Evolutionary conservation across 2,888 invertebrate genomes (phyloP).

Genomic region (Empis stercorea): DNA sequence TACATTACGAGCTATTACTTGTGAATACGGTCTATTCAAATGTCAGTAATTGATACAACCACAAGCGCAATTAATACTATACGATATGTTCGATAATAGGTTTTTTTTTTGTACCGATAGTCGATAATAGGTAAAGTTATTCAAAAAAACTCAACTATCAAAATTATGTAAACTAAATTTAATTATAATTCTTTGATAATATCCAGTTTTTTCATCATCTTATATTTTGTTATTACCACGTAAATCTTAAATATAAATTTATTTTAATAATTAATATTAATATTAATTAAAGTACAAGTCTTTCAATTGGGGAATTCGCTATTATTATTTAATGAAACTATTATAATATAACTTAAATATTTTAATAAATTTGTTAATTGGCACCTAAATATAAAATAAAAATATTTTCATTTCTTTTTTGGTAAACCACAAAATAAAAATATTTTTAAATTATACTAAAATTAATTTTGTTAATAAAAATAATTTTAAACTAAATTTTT

Average conservation of each 20-base stretch:
- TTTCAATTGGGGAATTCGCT: neutral
- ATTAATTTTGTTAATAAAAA: neutral
- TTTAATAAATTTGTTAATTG: neutral
- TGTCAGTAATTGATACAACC: too few relatives aligned
- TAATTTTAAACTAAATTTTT: neutral
- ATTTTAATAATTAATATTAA: neutral
- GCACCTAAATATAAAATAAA: neutral
- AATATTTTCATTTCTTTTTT: too few relatives aligned
- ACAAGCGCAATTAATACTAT: too few relatives aligned
- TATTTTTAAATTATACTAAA: neutral
- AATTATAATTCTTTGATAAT: too few relatives aligned
- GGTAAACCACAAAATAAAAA: too few relatives aligned
- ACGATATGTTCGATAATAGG: too few relatives aligned
- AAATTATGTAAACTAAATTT: too few relatives aligned
- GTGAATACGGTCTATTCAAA: too few relatives aligned
- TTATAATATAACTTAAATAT: neutral
- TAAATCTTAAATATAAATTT: neutral
- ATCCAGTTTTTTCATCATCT: neutral
- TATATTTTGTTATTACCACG: neutral
- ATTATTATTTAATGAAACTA: neutral
- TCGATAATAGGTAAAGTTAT: too few relatives aligned
- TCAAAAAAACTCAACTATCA: too few relatives aligned
- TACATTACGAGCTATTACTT: too few relatives aligned
- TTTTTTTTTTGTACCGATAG: too few relatives aligned
- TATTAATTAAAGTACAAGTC: conserved; percentile 1